Evolutionary conservation across 2,888 invertebrate species (phyloP), one percentile per base, ranked within the genome.

Genomic region (Hoplodrina ambigua): DNA sequence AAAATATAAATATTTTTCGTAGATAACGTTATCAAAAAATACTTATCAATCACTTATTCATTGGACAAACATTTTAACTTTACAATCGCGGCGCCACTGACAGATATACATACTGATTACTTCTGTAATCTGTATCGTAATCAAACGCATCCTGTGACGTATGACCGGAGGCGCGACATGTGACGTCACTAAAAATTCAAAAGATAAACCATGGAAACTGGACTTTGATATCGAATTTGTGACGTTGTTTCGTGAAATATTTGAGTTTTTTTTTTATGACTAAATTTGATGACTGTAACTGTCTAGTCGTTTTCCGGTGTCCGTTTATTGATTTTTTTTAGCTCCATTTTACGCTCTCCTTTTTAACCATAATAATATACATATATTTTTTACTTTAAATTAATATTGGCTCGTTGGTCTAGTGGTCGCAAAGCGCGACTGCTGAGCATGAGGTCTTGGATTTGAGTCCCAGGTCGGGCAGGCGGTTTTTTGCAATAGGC

Each of bases 61-160:
- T 65, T 53, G 37, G 6, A 50, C 70, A 83, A 85, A 78, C 82
- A 85, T 85, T 77, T 85, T 56, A 73, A 60, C 44, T 53, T 49
- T 49, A 62, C 20, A 66, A 58, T 55, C 55, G 49, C 17, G 82
- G 72, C 82, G 84, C 73, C 82, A 62, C 7, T 49, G 63, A 71
- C n/a, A n/a, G n/a, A n/a, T n/a, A n/a, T n/a, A n/a, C n/a, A n/a
- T n/a, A 55, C 19, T 19, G 52, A 67, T 49, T 49, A 37, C 5
- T 33, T 33, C 1, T 0, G 41, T 69, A 72, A 74, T 78, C 57
- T 25, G 17, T 50, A 54, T 61, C 15, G n/a, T 19, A 59, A 79
- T 57, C 65, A 20, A 5, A 55, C 25, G 68, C 58, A 69, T 80
- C 75, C 78, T 73, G 74, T 78, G 74, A 85, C 77, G 81, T 77